Conservation (phyloP, 2,113 vertebrate genomes). For the Elanus axillaris region DNA sequence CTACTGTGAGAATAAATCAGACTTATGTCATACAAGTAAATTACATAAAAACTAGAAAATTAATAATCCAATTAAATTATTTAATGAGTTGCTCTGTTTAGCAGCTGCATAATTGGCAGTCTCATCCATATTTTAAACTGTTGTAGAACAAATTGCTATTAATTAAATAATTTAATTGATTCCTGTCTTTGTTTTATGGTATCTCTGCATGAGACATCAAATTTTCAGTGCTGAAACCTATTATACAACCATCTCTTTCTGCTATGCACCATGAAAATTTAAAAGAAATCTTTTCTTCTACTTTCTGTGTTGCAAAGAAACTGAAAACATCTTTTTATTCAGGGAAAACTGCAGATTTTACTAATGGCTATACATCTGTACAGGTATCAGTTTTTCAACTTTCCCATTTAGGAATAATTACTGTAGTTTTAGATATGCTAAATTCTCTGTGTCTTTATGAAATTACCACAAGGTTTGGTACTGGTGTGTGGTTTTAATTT, state of each 20-base stretch:
- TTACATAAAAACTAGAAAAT: slow-evolving; percentile 30
- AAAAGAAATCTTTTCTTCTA: not conserved
- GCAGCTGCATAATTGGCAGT: slow-evolving; percentile 40
- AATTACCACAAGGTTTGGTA: not conserved
- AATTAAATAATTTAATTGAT: slow-evolving; percentile 43
- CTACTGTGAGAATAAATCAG: not conserved
- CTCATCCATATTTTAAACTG: slow-evolving; percentile 60
- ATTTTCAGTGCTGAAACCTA: not conserved
- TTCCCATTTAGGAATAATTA: not conserved
- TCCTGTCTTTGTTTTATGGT: not conserved
- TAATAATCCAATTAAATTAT: slow-evolving; percentile 54
- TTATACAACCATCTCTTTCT: not conserved
- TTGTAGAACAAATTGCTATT: slow-evolving; percentile 35
- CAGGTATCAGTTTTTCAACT: not conserved
- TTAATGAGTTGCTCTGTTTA: slow-evolving; percentile 52
- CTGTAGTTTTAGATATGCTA: not conserved
- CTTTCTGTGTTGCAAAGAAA: not conserved
- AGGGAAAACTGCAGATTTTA: not conserved
- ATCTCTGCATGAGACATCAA: not conserved
- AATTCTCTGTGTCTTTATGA: not conserved
- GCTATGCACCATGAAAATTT: not conserved
- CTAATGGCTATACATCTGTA: not conserved
- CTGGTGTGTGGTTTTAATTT: not conserved
- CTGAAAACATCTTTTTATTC: not conserved
- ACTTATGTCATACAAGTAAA: not conserved